A percentile compares a stretch with the other conserved stretches of the same genome.
Conservation (phyloP, 2,113 vertebrate species). For the Eleginops maclovinus region DNA sequence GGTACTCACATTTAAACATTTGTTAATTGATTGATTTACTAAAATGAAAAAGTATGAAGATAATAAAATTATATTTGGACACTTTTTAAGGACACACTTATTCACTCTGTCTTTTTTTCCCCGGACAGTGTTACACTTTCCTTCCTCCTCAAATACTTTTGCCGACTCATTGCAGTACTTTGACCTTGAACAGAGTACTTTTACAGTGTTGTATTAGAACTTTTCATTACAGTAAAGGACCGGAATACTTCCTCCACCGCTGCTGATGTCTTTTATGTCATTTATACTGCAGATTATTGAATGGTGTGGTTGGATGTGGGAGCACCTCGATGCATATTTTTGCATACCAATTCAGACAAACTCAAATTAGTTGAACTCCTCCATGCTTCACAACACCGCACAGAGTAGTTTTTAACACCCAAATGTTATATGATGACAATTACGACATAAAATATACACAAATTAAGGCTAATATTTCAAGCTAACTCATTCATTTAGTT, state of each 20-base stretch:
- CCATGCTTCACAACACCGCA: not conserved
- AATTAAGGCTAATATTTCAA: slow-evolving; percentile 29
- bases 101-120: too few species aligned
- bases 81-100: too few species aligned
- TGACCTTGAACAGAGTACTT: too few species aligned
- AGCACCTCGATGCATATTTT: slow-evolving; percentile 7
- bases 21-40: not conserved
- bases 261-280: not conserved
- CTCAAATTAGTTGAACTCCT: not conserved
- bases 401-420: slow-evolving; percentile 1
- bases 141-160: too few species aligned
- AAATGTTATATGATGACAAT: slow-evolving; percentile 20
- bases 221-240: too few species aligned
- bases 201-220: too few species aligned
- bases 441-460: slow-evolving; percentile 18
- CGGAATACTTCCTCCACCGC: too few species aligned
- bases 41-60: not conserved
- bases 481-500: slow-evolving; percentile 50
- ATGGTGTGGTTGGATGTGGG: not conserved
- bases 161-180: too few species aligned
- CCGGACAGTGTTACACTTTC: too few species aligned
- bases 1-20: not conserved
- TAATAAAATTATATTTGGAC: not conserved
- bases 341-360: slow-evolving; percentile 20
- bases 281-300: not conserved